phyloP scores from a whole-genome alignment of 2,113 vertebrate genomes.

The Ranitomeya variabilis region DNA sequence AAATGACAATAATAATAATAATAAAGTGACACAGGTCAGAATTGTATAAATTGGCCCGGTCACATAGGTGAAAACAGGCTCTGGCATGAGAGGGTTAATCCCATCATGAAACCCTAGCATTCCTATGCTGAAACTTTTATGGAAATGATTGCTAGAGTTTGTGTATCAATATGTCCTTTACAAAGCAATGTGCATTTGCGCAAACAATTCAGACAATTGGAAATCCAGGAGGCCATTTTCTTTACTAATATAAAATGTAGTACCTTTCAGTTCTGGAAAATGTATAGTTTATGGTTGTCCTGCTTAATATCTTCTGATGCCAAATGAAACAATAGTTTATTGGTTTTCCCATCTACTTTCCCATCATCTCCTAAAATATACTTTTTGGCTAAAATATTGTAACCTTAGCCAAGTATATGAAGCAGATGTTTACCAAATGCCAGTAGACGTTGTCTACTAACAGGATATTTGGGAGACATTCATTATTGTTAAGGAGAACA shows the following conservation, averaged over 20 bases:
- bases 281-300: not conserved
- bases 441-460: not conserved
- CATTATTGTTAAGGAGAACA: not conserved
- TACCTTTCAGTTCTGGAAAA: not conserved
- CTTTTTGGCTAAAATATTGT: not conserved
- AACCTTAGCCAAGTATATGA: not conserved
- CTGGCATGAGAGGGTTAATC: not conserved
- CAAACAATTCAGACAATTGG: not conserved
- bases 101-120: not conserved
- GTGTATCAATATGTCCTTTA: not conserved
- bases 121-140: not conserved
- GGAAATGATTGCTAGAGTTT: not conserved
- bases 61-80: too few relatives aligned
- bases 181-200: not conserved
- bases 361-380: conserved; percentile 2
- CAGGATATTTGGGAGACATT: not conserved
- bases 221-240: not conserved
- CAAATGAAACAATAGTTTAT: not conserved
- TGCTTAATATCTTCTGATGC: not conserved
- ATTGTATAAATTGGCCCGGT: too few relatives aligned
- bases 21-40: too few relatives aligned
- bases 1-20: too few relatives aligned
- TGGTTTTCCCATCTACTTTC: not conserved
- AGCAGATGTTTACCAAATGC: conserved; percentile 1
- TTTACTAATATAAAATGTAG: not conserved